Evolutionary conservation across 2,797 vertebrate species (phyloP), one percentile per base, ranked within the genome.

Genomic region (Lepidocolaptes lacrymiger): DNA sequence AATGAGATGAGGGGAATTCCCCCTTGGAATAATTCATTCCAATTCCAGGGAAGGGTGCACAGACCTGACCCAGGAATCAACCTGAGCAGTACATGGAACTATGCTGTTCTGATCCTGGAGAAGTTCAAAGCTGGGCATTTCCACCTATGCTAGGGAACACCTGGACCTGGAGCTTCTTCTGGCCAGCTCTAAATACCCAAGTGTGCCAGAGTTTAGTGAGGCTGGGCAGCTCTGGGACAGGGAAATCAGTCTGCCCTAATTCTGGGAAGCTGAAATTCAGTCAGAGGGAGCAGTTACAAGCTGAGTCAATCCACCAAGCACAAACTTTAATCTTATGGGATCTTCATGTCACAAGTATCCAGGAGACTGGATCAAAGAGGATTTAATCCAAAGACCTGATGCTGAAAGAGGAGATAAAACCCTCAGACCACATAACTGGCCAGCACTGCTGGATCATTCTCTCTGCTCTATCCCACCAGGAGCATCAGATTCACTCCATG

Each of bases 181-280:
- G 36, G 24, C 59, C 76, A 62, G 48, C 46, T 72, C 43, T 36
- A 28, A 48, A 44, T 0, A 39, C 3, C 32, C 0, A 0, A 23
- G 48, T 0, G 0, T 9, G 34, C n/a, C 55, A 36, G n/a, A 48
- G 48, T 7, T n/a, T 0, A 37, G 46, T 30, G 66, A 0, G 41
- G 26, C 12, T 20, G 46, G 41, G 73, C 41, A 49, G 81, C 21
- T 46, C 51, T 1, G n/a, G 36, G 36, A 27, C 3, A 10, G 28
- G 30, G 43, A 24, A 54, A 73, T 2, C 34, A 41, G 24, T 14
- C 24, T 67, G 51, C 30, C 44, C 78, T 20, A 23, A 27, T 15
- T 36, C 68, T 30, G 44, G 61, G 71, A 36, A 81, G 61, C 0
- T 28, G 34, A 20, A 63, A 49, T 22, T 30, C 68, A 64, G 0